Base-by-base conservation (phyloP, 1,140 invertebrate genomes). In the Copidosoma floridanum region DNA sequence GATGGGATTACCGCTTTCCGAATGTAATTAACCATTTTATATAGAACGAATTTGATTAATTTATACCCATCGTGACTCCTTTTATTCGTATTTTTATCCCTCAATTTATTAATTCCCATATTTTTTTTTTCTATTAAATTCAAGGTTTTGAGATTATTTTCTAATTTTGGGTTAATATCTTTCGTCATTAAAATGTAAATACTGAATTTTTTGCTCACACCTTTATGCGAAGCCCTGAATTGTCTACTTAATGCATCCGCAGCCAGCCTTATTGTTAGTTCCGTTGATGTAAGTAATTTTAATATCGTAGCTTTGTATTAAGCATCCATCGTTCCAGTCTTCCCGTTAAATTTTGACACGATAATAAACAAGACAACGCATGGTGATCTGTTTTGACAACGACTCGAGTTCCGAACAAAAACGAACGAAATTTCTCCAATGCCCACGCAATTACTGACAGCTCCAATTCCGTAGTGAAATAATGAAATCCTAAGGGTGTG, bases 381-480 rank as follows among this genome's bases (percentile, higher is more conserved):
- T 69, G 57, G 48, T 82, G 78, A 55, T 83, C 80, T 2, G 77
- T 81, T 14, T 71, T 38, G 6, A 80, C 67, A 4, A 38, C 69
- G 52, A 82, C 79, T 18, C 70, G 60, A 11, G 60, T 63, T 29
- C 71, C 72, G 47, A 69, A 55, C 10, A 83, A 21, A 61, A 78
- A 82, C 37, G 59, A 54, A 16, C 68, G 24, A 37, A 74, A 71
- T 24, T 73, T 66, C 24, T 73, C 61, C 3, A 81, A 68, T 1
- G 69, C 70, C 53, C 66, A 71, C 11, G 80, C 41, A 7, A 82
- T 55, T 53, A 12, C 80, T 21, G 82, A 61, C 40, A 67, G 69
- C 70, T 83, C 82, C 51, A 63, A 58, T 66, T 83, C 74, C 1
- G 72, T 79, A 1, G 66, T 66, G 1, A 64, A 50, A 57, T 74